These are phyloP conservation scores for Xenotilapia longispinis DNA, from an alignment of 2,113 vertebrate genomes.

Conservation along the genomic window DNA sequence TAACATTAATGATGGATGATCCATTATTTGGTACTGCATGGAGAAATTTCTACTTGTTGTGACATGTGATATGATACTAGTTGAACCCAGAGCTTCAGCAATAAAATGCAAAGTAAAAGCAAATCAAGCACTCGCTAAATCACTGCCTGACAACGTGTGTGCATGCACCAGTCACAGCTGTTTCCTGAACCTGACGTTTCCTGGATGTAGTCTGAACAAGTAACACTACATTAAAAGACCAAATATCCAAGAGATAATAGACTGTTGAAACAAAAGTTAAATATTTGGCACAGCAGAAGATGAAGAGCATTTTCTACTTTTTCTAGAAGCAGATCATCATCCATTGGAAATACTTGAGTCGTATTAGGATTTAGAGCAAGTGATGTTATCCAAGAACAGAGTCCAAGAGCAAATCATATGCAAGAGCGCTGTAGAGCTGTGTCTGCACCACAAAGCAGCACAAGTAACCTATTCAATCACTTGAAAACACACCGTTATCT, in stretches of 20 bases:
- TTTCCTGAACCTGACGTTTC: neutral
- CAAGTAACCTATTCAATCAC: neutral
- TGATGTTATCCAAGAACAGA: neutral
- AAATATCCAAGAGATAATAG: neutral
- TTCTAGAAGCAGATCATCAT: neutral
- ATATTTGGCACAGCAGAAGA: neutral
- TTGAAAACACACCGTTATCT: neutral
- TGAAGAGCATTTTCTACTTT: neutral
- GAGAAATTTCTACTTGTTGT: neutral
- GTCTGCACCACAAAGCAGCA: fast-evolving
- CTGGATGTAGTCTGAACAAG: neutral
- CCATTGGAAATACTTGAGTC: neutral
- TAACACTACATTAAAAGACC: neutral
- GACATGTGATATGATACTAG: neutral
- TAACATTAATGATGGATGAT: neutral
- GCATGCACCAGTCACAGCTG: neutral
- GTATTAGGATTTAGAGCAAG: neutral
- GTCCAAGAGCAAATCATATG: neutral
- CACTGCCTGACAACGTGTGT: fast-evolving
- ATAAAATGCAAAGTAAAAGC: neutral
- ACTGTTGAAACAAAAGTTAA: neutral
- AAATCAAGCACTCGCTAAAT: neutral
- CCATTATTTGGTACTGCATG: neutral
- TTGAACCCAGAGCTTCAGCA: neutral
- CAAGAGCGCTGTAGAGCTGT: neutral